A percentile compares a stretch with the other conserved stretches of the same genome.
These are phyloP conservation scores for Liopterus haemorrhoidalis DNA, from an alignment of 2,888 invertebrate genomes.

Conservation along the genomic window DNA sequence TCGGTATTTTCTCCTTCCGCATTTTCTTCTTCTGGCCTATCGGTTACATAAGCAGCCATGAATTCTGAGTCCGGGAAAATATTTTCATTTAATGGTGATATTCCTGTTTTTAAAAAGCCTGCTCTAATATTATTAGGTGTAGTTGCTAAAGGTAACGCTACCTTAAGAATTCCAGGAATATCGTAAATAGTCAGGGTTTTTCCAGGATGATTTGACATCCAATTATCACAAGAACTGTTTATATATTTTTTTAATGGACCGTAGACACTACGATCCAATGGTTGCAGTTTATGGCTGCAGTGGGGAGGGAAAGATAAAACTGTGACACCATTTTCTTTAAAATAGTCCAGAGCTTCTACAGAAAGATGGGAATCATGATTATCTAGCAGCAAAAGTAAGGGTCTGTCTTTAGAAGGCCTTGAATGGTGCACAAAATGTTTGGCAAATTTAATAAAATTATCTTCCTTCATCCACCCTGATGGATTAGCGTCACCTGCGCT, in stretches of 20 bases:
- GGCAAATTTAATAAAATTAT: conserved; percentile 25
- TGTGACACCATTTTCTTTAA: conserved; percentile 23
- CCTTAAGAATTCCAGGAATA: conserved; percentile 22
- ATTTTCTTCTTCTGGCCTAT: conserved; percentile 9
- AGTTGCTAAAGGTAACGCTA: conserved; percentile 13
- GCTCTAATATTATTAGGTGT: conserved; percentile 15
- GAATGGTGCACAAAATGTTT: conserved; percentile 32
- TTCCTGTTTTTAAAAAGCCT: conserved; percentile 16
- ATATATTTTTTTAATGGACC: conserved; percentile 28
- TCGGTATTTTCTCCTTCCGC: too few species aligned
- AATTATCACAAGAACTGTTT: conserved; percentile 22
- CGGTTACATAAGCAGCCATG: conserved; percentile 12
- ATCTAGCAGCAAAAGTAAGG: conserved; percentile 27
- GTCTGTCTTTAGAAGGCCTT: conserved; percentile 18
- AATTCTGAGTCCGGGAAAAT: conserved; percentile 14
- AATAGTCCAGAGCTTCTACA: conserved; percentile 20
- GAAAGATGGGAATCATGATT: conserved; percentile 28
- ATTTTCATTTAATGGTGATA: conserved; percentile 13
- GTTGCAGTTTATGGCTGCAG: conserved; percentile 27
- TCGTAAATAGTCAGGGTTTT: conserved; percentile 27
- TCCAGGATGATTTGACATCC: conserved; percentile 28
- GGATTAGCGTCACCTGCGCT: conserved; percentile 27
- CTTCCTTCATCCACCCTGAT: conserved; percentile 33
- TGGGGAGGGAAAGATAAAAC: conserved; percentile 25
- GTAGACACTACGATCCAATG: conserved; percentile 28